A percentile compares a stretch with the other conserved stretches of the same genome.
Conservation (phyloP, 2,888 invertebrate genomes). For the Adela reaumurella region DNA sequence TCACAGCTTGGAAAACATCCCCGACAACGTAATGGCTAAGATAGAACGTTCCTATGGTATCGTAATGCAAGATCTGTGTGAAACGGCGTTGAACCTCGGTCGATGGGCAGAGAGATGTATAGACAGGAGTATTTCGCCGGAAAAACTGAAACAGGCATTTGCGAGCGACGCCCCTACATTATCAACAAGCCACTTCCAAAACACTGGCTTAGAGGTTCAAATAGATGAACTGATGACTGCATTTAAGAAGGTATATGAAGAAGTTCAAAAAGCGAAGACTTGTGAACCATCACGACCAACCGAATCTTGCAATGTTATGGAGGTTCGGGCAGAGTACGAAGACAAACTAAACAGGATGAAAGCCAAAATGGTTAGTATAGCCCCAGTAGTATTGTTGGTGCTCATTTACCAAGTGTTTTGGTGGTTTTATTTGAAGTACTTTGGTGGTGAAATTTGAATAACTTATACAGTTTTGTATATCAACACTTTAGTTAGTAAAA, state of each 20-base stretch:
- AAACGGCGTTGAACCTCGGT: constrained; percentile 35
- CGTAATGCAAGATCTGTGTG: constrained; percentile 37
- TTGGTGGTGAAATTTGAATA: not conserved
- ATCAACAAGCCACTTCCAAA: constrained; percentile 27
- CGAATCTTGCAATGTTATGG: constrained; percentile 38
- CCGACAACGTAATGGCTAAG: constrained; percentile 27
- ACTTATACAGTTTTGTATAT: constrained; percentile 1
- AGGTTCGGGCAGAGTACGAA: constrained; percentile 65
- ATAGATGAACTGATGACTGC: constrained; percentile 38
- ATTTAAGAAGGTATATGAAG: constrained; percentile 35
- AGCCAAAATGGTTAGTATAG: constrained; percentile 71
- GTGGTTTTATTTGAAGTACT: constrained; percentile 21
- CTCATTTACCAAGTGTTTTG: constrained; percentile 47
- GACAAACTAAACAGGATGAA: constrained; percentile 76
- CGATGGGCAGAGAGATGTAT: constrained; percentile 40
- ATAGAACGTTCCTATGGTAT: constrained; percentile 39
- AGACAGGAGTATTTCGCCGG: constrained; percentile 27
- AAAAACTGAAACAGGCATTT: constrained; percentile 40
- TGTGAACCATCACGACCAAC: constrained; percentile 14
- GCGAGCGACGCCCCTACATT: constrained; percentile 25
- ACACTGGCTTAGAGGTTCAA: constrained; percentile 35
- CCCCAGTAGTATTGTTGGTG: constrained; percentile 43
- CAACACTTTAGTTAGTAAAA: not conserved
- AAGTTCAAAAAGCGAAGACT: constrained; percentile 19
- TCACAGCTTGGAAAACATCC: constrained; percentile 26